Percentiles rank a stretch among this genome's conserved stretches.
Conservation (phyloP, 2,797 vertebrate species). For the Lemur catta region DNA sequence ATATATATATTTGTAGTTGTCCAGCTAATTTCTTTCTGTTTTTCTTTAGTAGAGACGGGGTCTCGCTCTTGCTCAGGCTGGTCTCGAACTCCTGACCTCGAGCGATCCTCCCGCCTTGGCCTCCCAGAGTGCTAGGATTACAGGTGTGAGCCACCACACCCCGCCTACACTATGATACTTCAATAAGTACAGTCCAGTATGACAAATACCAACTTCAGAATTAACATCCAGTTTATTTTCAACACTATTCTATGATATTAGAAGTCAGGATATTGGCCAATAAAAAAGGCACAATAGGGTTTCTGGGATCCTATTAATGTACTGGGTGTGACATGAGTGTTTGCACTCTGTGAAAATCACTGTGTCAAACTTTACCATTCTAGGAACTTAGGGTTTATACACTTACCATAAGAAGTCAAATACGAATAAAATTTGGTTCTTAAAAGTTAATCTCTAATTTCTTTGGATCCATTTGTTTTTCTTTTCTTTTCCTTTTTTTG, state of each 20-base stretch:
- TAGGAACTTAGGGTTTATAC: not conserved
- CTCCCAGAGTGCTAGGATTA: too few species aligned
- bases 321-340: not conserved
- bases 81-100: too few species aligned
- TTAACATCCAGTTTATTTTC: not conserved
- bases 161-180: not conserved
- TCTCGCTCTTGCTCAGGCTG: too few species aligned
- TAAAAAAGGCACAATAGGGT: not conserved
- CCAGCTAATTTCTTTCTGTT: too few species aligned
- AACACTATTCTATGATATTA: not conserved
- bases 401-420: not conserved
- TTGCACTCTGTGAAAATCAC: not conserved
- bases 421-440: not conserved
- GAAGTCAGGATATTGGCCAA: not conserved
- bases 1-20: too few species aligned
- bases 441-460: not conserved
- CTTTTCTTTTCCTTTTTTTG: not conserved
- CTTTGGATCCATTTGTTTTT: conserved; percentile 4
- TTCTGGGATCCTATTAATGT: not conserved
- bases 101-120: too few species aligned
- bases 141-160: too few species aligned
- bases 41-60: too few species aligned
- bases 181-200: not conserved
- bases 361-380: not conserved
- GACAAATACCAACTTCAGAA: conserved; percentile 9